Percentiles rank a stretch among this genome's conserved stretches.
These are phyloP conservation scores for Proales similis DNA, from an alignment of 1,140 invertebrate genomes.

Conservation along the genomic window DNA sequence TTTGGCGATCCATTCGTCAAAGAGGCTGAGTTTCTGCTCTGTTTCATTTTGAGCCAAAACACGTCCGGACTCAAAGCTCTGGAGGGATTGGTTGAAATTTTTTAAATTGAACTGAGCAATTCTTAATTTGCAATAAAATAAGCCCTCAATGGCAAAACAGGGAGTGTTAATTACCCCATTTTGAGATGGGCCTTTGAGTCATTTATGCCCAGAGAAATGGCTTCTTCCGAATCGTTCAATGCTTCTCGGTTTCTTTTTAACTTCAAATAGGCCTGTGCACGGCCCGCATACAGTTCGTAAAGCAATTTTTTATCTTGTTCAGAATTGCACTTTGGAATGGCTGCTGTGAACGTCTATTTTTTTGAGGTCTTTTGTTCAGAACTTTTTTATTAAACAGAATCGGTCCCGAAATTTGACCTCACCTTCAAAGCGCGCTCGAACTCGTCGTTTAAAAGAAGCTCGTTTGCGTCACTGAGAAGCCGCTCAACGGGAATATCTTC, in stretches of 20 bases:
- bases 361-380: too few species aligned
- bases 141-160: background rate
- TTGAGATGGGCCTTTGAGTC: slow-evolving; percentile 23
- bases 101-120: slow-evolving; percentile 19
- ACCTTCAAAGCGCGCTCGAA: slow-evolving; percentile 24
- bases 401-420: background rate
- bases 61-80: background rate
- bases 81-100: background rate
- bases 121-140: slow-evolving; percentile 2
- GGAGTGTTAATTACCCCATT: slow-evolving; percentile 3
- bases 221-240: slow-evolving; percentile 16
- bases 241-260: slow-evolving; percentile 1
- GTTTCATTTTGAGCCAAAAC: slow-evolving; percentile 23
- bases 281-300: slow-evolving; percentile 7
- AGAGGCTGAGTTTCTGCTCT: background rate
- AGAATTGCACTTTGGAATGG: slow-evolving; percentile 23
- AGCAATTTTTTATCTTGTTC: too few species aligned
- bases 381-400: background rate
- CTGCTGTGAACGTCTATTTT: slow-evolving; percentile 5
- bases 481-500: too few species aligned
- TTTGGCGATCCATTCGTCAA: slow-evolving; percentile 30
- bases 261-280: slow-evolving; percentile 18
- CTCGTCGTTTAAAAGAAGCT: slow-evolving; percentile 21
- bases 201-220: slow-evolving; percentile 15
- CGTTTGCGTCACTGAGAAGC: slow-evolving; percentile 7